Evolutionary conservation across 1,140 invertebrate genomes (phyloP).

Genomic region (Cataglyphis hispanica): DNA sequence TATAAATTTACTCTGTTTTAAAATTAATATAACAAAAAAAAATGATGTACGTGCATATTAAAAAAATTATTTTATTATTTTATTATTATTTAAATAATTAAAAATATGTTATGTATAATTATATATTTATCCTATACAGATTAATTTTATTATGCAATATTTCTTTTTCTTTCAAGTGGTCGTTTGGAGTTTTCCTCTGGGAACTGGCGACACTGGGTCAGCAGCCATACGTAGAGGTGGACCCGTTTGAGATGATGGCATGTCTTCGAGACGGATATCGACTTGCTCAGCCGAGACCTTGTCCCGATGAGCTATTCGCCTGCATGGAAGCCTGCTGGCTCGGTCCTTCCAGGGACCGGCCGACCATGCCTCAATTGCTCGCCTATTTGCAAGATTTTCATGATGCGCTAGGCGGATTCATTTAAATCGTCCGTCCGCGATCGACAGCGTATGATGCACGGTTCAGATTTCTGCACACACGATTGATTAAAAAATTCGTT

Average conservation of each 20-base stretch:
- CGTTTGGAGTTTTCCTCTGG: conserved; percentile 97
- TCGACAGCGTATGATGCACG: neutral
- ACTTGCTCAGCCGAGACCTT: conserved; percentile 95
- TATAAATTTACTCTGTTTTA: neutral
- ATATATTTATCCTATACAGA: neutral
- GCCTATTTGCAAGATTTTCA: conserved; percentile 96
- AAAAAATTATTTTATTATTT: neutral
- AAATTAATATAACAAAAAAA: conserved; percentile 9
- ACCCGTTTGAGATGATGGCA: conserved; percentile 95
- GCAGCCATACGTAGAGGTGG: conserved; percentile 95
- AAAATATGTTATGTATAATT: neutral
- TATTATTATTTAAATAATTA: neutral
- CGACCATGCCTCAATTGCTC: conserved; percentile 94
- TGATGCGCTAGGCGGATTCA: conserved; percentile 92
- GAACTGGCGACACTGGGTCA: conserved; percentile 96
- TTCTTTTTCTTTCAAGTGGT: conserved; percentile 90
- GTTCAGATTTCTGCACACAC: conserved; percentile 4
- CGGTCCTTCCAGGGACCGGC: conserved; percentile 91
- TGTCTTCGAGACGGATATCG: conserved; percentile 96
- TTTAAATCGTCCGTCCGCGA: conserved; percentile 84
- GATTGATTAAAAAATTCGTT: conserved; percentile 3
- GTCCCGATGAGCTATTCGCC: conserved; percentile 97
- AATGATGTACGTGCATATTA: neutral
- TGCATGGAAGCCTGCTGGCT: conserved; percentile 98
- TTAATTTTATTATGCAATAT: neutral